Base-by-base conservation (phyloP, 2,113 vertebrate genomes). In the Poeciliopsis turrubarensis region DNA sequence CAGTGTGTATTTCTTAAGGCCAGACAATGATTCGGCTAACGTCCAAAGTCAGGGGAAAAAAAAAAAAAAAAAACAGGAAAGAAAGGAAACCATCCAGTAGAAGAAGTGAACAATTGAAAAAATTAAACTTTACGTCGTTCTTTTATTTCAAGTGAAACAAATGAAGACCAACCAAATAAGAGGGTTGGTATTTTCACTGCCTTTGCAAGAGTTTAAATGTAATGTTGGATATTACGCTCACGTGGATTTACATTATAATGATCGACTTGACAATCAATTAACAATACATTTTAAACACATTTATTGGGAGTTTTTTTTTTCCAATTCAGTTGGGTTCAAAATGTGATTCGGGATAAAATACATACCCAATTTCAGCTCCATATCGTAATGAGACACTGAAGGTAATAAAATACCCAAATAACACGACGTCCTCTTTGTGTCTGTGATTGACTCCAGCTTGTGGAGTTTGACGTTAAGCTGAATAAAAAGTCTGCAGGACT, bases 1-100 rank as follows among this genome's bases (percentile, higher is more conserved):
- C 72, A 76, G 61, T 65, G 73, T 62, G 65, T 67, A 44, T 67
- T 79, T 75, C 75, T 79, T 70, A 69, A 12, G 31, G 63, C 51
- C 25, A 39, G 72, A 74, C 60, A 72, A 73, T 25, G 0, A 70
- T 62, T 37, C 47, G 41, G 65, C 65, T 34, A 60, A 27, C 57
- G 34, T 60, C 61, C 68, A 68, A 65, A 73, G 30, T 54, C 26
- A 65, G 44, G 22, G 5, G 65, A 10, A 57, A 25, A 9, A 1
- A 30, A 30, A 30, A 30, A 6, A 13, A 31, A 32, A 32, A 34
- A 34, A 9, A 34, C 7, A 60, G 31, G 17, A 30, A 27, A 63
- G 19, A 57, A 17, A 25, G 22, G 9, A 60, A 32, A 60, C 14
- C 9, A 6, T 63, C 17, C 29, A 63, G 31, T 29, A 39, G 64